A percentile compares a stretch with the other conserved stretches of the same genome.
These are phyloP conservation scores for Parotia lawesii DNA, from an alignment of 2,113 vertebrate genomes.

Conservation along the genomic window DNA sequence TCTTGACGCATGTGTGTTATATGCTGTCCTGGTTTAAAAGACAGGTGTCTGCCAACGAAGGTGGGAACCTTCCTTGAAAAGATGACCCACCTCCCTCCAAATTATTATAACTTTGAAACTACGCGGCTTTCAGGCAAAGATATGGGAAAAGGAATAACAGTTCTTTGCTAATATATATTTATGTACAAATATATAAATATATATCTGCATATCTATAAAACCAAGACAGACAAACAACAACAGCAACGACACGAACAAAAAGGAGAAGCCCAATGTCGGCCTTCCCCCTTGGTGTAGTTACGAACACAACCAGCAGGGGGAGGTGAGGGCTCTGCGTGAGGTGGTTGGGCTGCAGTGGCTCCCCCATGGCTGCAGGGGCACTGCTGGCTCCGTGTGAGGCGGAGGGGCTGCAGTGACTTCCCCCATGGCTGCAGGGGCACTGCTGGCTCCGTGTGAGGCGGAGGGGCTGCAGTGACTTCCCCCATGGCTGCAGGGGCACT, in stretches of 20 bases:
- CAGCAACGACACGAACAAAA: background rate
- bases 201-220: too few relatives aligned
- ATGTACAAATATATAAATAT: too few relatives aligned
- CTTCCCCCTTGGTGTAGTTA: background rate
- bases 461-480: background rate
- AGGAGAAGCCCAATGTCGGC: fast-evolving
- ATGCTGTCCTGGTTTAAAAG: background rate
- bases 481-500: background rate
- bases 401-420: too few relatives aligned
- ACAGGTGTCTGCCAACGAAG: background rate
- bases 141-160: background rate
- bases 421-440: too few relatives aligned
- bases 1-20: background rate
- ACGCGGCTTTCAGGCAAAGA: background rate
- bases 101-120: too few relatives aligned
- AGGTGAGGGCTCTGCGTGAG: background rate
- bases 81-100: background rate
- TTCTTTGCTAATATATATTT: background rate
- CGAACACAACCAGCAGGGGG: fast-evolving
- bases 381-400: background rate
- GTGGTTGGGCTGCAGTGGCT: too few relatives aligned
- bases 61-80: fast-evolving
- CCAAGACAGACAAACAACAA: background rate
- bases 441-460: too few relatives aligned
- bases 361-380: background rate